These are phyloP conservation scores for Epirrita christyi DNA, from an alignment of 2,888 invertebrate genomes.

Conservation along the genomic window DNA sequence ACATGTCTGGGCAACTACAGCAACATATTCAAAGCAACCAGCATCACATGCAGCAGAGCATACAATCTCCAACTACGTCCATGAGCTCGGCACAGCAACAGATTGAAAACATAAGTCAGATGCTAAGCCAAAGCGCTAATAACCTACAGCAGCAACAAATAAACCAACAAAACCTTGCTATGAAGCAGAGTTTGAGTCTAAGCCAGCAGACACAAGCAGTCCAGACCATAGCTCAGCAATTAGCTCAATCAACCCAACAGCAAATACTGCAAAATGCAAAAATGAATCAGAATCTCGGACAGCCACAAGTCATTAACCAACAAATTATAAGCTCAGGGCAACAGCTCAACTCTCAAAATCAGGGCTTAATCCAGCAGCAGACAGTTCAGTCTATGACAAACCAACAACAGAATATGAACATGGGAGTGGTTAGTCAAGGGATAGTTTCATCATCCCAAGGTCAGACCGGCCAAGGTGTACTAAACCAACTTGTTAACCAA, in stretches of 20 bases:
- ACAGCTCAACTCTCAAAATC: slow-evolving; percentile 71
- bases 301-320: slow-evolving; percentile 74
- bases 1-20: slow-evolving; percentile 69
- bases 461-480: slow-evolving; percentile 64
- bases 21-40: slow-evolving; percentile 73
- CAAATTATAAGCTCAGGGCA: slow-evolving; percentile 81
- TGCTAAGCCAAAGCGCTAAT: slow-evolving; percentile 79
- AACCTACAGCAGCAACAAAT: slow-evolving; percentile 76
- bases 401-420: slow-evolving; percentile 76
- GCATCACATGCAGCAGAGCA: slow-evolving; percentile 73
- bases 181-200: slow-evolving; percentile 73
- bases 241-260: slow-evolving; percentile 76
- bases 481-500: slow-evolving; percentile 76
- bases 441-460: slow-evolving; percentile 71
- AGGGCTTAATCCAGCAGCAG: slow-evolving; percentile 74
- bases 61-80: slow-evolving; percentile 69
- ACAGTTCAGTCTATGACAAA: slow-evolving; percentile 72
- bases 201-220: slow-evolving; percentile 78
- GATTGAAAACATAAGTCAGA: slow-evolving; percentile 86
- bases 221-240: slow-evolving; percentile 77
- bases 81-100: slow-evolving; percentile 86
- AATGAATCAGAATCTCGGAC: slow-evolving; percentile 71
- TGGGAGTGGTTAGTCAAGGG: slow-evolving; percentile 75
- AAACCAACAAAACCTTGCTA: slow-evolving; percentile 73
- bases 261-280: slow-evolving; percentile 79